Conservation (phyloP, 2,797 vertebrate species). For the Squalus acanthias region DNA sequence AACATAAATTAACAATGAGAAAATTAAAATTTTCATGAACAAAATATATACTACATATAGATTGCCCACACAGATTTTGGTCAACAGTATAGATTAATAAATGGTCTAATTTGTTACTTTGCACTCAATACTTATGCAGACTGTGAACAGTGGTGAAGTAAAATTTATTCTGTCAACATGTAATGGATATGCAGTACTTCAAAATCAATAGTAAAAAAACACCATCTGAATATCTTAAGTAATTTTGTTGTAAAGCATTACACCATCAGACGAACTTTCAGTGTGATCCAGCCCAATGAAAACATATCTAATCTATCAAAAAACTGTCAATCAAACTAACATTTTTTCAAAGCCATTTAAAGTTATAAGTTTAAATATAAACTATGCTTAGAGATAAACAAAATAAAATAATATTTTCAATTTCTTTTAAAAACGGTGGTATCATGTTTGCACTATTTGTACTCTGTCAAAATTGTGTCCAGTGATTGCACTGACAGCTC, state of each 20-base stretch:
- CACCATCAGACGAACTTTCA: not conserved
- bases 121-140: constrained; percentile 18
- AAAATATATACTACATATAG: not conserved
- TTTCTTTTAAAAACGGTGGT: not conserved
- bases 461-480: not conserved
- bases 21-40: not conserved
- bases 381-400: not conserved
- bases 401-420: not conserved
- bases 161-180: constrained; percentile 28
- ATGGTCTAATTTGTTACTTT: not conserved
- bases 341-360: not conserved
- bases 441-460: not conserved
- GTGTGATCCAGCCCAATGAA: not conserved
- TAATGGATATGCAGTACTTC: constrained; percentile 16
- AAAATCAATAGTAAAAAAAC: constrained; percentile 26
- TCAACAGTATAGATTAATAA: not conserved
- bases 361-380: not conserved
- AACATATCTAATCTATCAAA: not conserved
- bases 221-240: not conserved
- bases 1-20: constrained; percentile 16
- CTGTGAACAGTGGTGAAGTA: not conserved
- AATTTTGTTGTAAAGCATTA: not conserved
- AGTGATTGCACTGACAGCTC: not conserved
- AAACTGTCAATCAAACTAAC: not conserved
- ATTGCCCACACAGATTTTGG: not conserved